Base-by-base conservation (phyloP, 1,140 invertebrate genomes). In the Psix sp. region DNA sequence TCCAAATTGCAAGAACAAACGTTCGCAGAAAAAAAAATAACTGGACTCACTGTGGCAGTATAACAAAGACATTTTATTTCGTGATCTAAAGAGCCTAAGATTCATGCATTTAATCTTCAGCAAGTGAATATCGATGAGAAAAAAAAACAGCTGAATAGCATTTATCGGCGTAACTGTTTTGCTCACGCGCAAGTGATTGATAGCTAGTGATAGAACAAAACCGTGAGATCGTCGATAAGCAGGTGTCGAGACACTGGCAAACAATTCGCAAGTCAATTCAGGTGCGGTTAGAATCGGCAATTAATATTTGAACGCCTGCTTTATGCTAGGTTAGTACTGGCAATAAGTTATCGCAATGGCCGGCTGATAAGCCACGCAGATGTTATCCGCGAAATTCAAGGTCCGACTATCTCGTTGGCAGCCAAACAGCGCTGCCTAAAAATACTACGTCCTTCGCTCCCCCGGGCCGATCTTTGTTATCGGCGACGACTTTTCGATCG, bases 371-470 rank as follows among this genome's bases (percentile, higher is more conserved):
- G 82, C 74, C 74, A n/a, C 75, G 79, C 85, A 87, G 86, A 87
- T 87, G 84, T 84, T 87, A 87, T 87, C 85, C 86, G 79, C 79
- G 48, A 84, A 85, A 82, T 87, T 87, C 86, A 87, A 87, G 85
- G 86, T 86, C 84, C 63, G 77, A 82, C 81, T 86, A 86, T 86
- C 84, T 86, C 67, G 52, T 84, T 80, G 82, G 81, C 84, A 86
- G 83, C 83, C 83, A 86, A 87, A 86, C 84, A 86, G 80, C 83
- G 77, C 74, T 80, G 84, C 82, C 86, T 86, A 86, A 86, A 11
- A 85, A 87, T 87, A 87, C 76, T 56, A 79, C 80, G 83, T 78
- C 86, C 85, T 87, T 87, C 83, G 80, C 77, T 77, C 80, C n/a
- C n/a, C n/a, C n/a, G n/a, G n/a, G n/a, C n/a, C n/a, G n/a, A n/a